Base-by-base conservation (phyloP, 2,888 invertebrate species). In the Epinotia nisella region DNA sequence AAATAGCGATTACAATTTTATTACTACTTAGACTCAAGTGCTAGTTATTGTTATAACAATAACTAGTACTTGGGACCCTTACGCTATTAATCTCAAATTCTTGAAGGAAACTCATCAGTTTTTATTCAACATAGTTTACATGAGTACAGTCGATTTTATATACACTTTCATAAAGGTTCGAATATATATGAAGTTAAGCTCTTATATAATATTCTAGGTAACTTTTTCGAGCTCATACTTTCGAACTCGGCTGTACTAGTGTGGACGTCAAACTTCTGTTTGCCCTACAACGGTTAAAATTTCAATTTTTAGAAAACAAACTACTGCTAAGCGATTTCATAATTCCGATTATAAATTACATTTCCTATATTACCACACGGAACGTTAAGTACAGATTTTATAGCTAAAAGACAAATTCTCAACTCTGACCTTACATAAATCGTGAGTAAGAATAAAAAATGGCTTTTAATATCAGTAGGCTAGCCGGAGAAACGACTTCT, bases 401-500 rank as follows among this genome's bases (percentile, higher is more conserved):
- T 83, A 82, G 77, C 59, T 64, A 78, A 41, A 81, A 86, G 83
- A 89, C 81, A 82, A 87, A 87, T 88, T 83, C 80, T 81, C 82
- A 87, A 83, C 90, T 89, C 80, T 87, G 85, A 87, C 88, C 88
- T 75, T 86, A 81, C 79, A 80, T 83, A 82, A 84, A 84, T 80
- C 81, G 77, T 78, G 79, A 77, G 77, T 80, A 78, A 79, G 80
- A 81, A 83, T 84, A 85, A 82, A 82, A 85, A 85, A 86, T 80
- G 83, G 81, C 79, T 77, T 75, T 80, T 81, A 84, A 81, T 83
- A 82, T 84, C 83, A 79, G 82, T 81, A 78, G 84, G 83, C 84
- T 88, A 88, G 90, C 88, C 86, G 85, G 68, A 71, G 75, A 75
- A 80, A 82, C 82, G 80, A 82, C 82, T 85, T 88, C 83, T 83